Base-by-base conservation (phyloP, 2,797 vertebrate species). In the Mormyrops attenuatus region DNA sequence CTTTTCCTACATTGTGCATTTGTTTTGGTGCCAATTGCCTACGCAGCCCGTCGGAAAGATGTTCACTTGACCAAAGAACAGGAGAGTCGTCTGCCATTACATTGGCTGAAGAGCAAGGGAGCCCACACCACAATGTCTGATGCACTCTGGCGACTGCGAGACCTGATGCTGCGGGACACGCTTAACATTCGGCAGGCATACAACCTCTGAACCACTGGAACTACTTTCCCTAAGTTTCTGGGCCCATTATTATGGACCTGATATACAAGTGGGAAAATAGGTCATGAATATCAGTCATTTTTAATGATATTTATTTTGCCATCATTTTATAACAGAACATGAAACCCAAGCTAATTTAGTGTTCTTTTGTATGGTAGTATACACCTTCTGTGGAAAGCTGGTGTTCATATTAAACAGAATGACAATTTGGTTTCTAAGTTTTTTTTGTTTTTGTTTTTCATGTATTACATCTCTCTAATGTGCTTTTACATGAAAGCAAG, bases 101-200 rank as follows among this genome's bases (percentile, higher is more conserved):
- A 99, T 92, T 99, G 99, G 99, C 93, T 99, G 92, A 99, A 99
- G 93, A 99, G 99, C 93, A 99, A 99, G 95, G 99, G 99, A 60
- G 99, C 98, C 91, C 99, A 99, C 93, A 98, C 96, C 85, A 99
- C 98, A 41, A 99, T 99, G 99, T 98, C 97, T 0, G 98, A 99
- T 9, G 99, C 98, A 0, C 91, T 99, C 85, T 99, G 98, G 98
- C 97, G 98, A 89, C 96, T 99, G 89, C 96, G 98, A 90, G 98
- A 99, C 94, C 94, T 99, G 94, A 99, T 99, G 99, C 96, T 99
- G 88, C 96, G 97, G 90, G 99, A 99, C 95, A 98, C 98, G 17
- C 96, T 99, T 4, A 99, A 99, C 91, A 98, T 99, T 92, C 98
- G 97, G 90, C 98, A 99, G 94, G 96, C 97, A 0, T 97, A 99